Conservation (phyloP, 2,888 invertebrate genomes). For the Aleiodes leptofemur region DNA sequence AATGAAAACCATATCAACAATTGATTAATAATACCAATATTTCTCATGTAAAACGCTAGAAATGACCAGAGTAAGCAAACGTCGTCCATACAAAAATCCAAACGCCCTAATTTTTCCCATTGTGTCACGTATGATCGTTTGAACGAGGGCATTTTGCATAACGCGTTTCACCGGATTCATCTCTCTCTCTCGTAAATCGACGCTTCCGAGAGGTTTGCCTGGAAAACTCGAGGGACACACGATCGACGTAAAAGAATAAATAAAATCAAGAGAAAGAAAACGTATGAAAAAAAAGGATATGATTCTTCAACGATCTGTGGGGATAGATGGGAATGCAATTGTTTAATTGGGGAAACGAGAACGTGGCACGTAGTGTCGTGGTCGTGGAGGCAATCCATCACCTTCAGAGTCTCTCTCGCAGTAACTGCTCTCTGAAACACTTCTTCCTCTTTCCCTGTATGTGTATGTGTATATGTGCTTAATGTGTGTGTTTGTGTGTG, state of each 20-base stretch:
- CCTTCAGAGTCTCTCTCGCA: conserved; percentile 20
- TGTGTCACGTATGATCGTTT: conserved; percentile 24
- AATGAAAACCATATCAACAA: conserved; percentile 37
- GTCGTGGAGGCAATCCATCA: conserved; percentile 41
- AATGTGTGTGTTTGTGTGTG: too few relatives aligned
- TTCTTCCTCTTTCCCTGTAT: not conserved
- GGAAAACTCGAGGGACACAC: conserved; percentile 1
- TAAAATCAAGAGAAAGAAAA: conserved; percentile 35
- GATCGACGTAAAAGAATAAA: conserved; percentile 23
- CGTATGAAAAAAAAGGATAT: not conserved
- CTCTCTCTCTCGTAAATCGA: conserved; percentile 57
- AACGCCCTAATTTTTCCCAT: conserved; percentile 21
- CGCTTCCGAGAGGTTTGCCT: not conserved
- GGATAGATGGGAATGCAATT: conserved; percentile 73
- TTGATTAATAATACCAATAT: conserved; percentile 54
- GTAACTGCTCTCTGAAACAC: conserved; percentile 12
- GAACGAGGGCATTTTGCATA: conserved; percentile 35
- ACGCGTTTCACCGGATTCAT: conserved; percentile 40
- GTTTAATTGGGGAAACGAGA: conserved; percentile 73
- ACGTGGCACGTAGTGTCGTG: conserved; percentile 60
- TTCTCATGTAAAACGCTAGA: conserved; percentile 6
- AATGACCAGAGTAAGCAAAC: not conserved
- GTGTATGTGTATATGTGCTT: not conserved
- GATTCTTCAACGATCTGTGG: conserved; percentile 43
- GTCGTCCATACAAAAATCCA: not conserved